Evolutionary conservation across 2,797 vertebrate species (phyloP).

Genomic region (Anas georgica): DNA sequence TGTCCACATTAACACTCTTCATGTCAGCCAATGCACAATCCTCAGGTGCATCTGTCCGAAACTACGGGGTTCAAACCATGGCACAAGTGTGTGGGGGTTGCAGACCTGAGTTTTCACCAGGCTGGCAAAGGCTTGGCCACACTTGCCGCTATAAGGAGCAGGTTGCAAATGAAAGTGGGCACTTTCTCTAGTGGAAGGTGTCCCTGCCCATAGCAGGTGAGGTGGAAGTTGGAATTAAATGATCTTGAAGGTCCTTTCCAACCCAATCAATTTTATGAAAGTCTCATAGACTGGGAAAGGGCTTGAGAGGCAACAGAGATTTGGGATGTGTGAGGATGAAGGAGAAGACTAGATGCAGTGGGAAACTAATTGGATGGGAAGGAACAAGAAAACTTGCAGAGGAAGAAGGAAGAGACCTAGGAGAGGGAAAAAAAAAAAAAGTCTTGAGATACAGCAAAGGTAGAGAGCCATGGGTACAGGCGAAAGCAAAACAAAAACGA

Average conservation of each 20-base stretch:
- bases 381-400: neutral
- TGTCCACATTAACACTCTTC: neutral
- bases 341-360: neutral
- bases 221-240: too few species aligned
- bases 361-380: neutral
- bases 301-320: neutral
- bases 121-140: neutral
- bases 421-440: neutral
- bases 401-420: neutral
- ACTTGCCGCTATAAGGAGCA: fast-evolving
- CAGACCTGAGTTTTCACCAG: neutral
- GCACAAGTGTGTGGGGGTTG: neutral
- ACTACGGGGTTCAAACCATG: fast-evolving
- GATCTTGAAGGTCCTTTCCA: too few species aligned
- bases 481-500: neutral
- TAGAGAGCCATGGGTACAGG: neutral
- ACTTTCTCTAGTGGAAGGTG: fast-evolving
- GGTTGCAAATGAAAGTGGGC: neutral
- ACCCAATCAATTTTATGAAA: too few species aligned
- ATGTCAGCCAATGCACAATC: neutral
- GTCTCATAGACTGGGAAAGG: neutral
- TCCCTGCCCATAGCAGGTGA: too few species aligned
- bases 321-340: fast-evolving
- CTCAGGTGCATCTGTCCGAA: neutral
- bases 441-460: neutral